These are phyloP conservation scores for Pristiophorus japonicus DNA, from an alignment of 2,113 vertebrate genomes.

Conservation along the genomic window DNA sequence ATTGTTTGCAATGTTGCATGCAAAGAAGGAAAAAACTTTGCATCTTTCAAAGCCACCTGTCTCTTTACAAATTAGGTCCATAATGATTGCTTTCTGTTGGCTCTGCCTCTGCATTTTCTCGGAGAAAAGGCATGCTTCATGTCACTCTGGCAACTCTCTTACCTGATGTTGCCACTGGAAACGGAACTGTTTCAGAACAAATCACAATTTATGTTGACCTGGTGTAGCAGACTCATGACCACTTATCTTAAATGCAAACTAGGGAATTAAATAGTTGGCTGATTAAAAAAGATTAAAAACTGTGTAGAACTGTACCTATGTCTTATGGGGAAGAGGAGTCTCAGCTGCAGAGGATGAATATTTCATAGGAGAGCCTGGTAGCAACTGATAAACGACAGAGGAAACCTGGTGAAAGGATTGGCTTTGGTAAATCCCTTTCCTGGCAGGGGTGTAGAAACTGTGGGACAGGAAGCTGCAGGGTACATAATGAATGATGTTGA, in stretches of 20 bases:
- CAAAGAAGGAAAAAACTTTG: neutral
- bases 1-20: neutral
- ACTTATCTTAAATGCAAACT: constrained; percentile 20
- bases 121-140: neutral
- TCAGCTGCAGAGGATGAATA: constrained; percentile 44
- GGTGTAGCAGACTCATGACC: neutral
- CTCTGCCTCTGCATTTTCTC: neutral
- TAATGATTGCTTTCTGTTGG: neutral
- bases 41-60: neutral
- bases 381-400: constrained; percentile 41
- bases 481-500: constrained; percentile 22
- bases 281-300: neutral
- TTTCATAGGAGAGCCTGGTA: constrained; percentile 48
- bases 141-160: neutral
- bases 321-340: constrained; percentile 43
- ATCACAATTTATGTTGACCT: constrained; percentile 4
- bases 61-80: neutral
- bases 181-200: constrained; percentile 17
- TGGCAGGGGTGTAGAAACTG: constrained; percentile 18
- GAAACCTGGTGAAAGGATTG: constrained; percentile 35
- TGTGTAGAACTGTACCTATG: neutral
- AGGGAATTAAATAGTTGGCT: neutral
- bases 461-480: constrained; percentile 38
- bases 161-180: neutral
- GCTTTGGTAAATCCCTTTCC: constrained; percentile 39